Base-by-base conservation (phyloP, 2,888 invertebrate species). In the Alentia gelatinosa region DNA sequence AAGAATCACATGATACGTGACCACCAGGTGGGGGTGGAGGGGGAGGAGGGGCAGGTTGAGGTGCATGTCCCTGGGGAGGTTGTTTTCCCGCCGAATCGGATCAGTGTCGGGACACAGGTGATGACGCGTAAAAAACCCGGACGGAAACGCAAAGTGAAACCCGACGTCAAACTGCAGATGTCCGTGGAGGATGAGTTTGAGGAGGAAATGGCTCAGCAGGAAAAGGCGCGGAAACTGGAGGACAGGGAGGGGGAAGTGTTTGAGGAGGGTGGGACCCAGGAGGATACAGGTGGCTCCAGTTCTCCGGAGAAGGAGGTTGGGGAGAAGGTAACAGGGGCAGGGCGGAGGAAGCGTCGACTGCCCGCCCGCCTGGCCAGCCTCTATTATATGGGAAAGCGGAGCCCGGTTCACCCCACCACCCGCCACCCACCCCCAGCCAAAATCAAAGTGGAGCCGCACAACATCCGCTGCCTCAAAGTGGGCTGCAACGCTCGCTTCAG, bases 401-500 rank as follows among this genome's bases (percentile, higher is more conserved):
- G 83, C 35, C 83, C 42, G 4, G 33, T 15, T 9, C 39, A 39
- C 3, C 15, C n/a, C 5, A n/a, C 35, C 33, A 7, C 26, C 40
- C 5, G 30, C 9, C 26, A 33, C 30, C 35, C 26, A n/a, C 63
- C 63, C 5, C 63, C 63, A 63, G 63, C 56, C 3, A 39, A n/a
- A 9, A 63, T 35, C 50, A 83, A 35, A 12, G 23, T 37, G 1
- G 42, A 33, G 30, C 56, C 39, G 23, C 30, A 89, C 42, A 88
- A 68, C 3, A 23, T 89, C 1, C n/a, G 40, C 42, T 92, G 92
- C 83, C 40, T 40, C 19, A 86, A 39, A 5, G n/a, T 26, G 3
- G 83, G 83, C 33, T 92, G 92, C 50, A 74, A 35, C 33, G 91
- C 90, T 5, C 93, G 96, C 75, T 96, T 98, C 92, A 96, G 97